Conservation (phyloP, 2,888 invertebrate genomes). For the Petrolisthes cinctipes region DNA sequence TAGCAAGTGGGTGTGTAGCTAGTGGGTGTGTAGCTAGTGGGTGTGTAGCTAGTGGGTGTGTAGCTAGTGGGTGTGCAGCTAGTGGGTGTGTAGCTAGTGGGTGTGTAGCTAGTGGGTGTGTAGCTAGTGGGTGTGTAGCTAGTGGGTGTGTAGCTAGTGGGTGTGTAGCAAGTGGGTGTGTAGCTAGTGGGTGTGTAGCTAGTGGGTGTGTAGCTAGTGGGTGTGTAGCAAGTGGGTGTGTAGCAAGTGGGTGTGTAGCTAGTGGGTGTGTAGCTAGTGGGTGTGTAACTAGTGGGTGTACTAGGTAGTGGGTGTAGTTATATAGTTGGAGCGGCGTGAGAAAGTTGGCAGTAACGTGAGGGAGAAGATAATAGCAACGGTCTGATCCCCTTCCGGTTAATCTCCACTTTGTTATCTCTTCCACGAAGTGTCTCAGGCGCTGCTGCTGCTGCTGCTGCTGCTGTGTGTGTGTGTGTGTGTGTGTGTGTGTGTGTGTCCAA, state of each 20-base stretch:
- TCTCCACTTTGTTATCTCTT: slow-evolving; percentile 12
- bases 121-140: too few species aligned
- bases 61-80: too few species aligned
- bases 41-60: too few species aligned
- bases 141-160: too few species aligned
- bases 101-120: too few species aligned
- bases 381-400: slow-evolving; percentile 13
- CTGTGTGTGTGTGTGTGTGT: neutral
- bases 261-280: neutral
- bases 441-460: neutral
- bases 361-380: slow-evolving; percentile 13
- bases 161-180: neutral
- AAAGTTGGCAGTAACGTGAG: neutral
- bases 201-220: neutral
- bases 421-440: neutral
- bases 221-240: neutral
- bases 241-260: neutral
- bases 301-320: neutral
- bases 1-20: too few species aligned
- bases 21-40: too few species aligned
- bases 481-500: neutral
- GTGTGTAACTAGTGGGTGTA: too few species aligned
- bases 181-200: too few species aligned
- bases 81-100: too few species aligned
- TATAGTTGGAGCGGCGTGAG: neutral